phyloP scores from a whole-genome alignment of 2,888 invertebrate genomes.

The Tuta absoluta region DNA sequence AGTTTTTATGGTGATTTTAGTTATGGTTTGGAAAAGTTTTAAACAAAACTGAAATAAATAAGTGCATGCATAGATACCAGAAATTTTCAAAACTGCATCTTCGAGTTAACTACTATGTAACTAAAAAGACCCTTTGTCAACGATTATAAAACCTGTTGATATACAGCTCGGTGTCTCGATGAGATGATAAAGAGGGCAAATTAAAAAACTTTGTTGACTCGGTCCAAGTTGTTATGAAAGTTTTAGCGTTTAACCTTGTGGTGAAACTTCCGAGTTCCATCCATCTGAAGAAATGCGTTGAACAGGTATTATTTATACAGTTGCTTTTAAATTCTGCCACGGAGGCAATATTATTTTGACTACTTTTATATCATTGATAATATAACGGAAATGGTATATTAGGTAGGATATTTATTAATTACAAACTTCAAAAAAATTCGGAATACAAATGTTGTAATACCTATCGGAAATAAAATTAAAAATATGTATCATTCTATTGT shows the following conservation, averaged over 20 bases:
- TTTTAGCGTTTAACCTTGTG: background rate
- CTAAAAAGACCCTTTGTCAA: background rate
- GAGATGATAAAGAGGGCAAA: conserved; percentile 13
- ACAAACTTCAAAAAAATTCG: too few species aligned
- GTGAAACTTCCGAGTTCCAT: background rate
- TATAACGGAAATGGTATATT: too few species aligned
- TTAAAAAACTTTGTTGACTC: conserved; percentile 7
- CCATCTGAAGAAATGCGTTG: background rate
- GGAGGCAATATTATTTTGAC: too few species aligned
- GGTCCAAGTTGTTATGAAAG: background rate
- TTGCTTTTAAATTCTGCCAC: too few species aligned
- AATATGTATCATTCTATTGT: too few species aligned
- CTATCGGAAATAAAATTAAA: too few species aligned
- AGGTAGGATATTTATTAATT: too few species aligned
- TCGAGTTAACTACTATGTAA: background rate
- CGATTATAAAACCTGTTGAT: background rate
- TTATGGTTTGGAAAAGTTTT: background rate
- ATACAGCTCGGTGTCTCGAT: background rate
- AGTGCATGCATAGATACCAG: too few species aligned
- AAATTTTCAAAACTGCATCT: too few species aligned
- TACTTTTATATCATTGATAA: too few species aligned
- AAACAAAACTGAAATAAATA: background rate
- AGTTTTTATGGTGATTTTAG: background rate
- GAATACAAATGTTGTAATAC: too few species aligned
- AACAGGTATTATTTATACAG: background rate